phyloP scores from a whole-genome alignment of 1,140 invertebrate species.

The Neotoxoptera formosana region DNA sequence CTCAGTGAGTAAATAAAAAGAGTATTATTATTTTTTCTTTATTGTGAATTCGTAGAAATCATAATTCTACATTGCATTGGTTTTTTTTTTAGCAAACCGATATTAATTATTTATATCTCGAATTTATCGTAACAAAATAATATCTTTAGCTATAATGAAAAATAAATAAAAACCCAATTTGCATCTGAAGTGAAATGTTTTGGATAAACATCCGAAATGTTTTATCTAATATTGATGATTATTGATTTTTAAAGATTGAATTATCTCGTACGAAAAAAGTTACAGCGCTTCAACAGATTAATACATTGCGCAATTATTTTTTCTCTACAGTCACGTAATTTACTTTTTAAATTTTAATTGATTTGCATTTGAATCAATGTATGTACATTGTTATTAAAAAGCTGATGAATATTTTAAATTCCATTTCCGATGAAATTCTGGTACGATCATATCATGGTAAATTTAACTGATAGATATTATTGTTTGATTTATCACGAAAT shows the following conservation, averaged over 20 bases:
- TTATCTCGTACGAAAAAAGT: background rate
- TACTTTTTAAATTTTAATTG: background rate
- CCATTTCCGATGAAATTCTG: too few species aligned
- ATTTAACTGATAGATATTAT: background rate
- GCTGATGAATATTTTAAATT: background rate
- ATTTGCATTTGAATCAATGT: background rate
- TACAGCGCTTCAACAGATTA: too few species aligned
- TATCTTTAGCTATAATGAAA: background rate
- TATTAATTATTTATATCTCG: background rate
- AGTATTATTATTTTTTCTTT: background rate
- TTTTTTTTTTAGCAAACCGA: background rate
- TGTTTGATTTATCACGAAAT: background rate
- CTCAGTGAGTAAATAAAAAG: background rate
- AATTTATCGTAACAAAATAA: background rate
- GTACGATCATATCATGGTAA: too few species aligned
- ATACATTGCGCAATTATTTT: background rate
- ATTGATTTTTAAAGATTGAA: background rate
- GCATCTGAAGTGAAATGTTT: background rate
- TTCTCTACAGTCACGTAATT: background rate
- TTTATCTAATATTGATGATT: background rate
- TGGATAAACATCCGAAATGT: background rate
- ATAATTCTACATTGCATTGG: background rate
- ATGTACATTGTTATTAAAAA: background rate
- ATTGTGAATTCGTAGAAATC: background rate
- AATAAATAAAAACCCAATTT: background rate